These are phyloP conservation scores for Ypsolopha sequella DNA, from an alignment of 2,888 invertebrate genomes.

Conservation along the genomic window DNA sequence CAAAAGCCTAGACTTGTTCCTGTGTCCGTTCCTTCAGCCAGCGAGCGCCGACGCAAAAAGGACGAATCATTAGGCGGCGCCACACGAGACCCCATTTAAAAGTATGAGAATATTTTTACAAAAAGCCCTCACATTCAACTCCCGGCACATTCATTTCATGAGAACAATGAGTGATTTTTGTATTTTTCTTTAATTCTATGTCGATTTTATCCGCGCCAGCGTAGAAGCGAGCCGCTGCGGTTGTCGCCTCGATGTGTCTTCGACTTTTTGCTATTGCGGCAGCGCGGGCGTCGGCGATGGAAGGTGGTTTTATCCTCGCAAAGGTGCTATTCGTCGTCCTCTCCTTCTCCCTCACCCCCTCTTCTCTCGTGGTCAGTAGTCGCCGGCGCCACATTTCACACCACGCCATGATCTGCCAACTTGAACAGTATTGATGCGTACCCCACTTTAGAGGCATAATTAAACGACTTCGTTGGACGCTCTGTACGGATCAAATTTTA, in stretches of 20 bases:
- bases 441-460: not conserved
- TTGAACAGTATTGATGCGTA: not conserved
- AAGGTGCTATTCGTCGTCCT: conserved; percentile 30
- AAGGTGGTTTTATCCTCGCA: conserved; percentile 43
- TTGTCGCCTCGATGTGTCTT: conserved; percentile 64
- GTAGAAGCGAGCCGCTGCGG: conserved; percentile 55
- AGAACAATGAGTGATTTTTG: conserved; percentile 71
- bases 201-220: conserved; percentile 65
- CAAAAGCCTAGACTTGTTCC: conserved; percentile 53
- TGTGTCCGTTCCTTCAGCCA: conserved; percentile 30
- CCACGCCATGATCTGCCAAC: conserved; percentile 10
- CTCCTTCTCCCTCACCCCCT: conserved; percentile 14
- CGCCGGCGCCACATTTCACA: conserved; percentile 50
- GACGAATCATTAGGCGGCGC: conserved; percentile 69
- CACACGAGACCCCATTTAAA: conserved; percentile 70
- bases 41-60: conserved; percentile 60
- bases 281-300: conserved; percentile 55
- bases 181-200: conserved; percentile 70
- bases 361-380: conserved; percentile 8
- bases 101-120: conserved; percentile 71
- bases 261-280: conserved; percentile 57
- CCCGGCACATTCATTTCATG: conserved; percentile 70
- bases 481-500: not conserved
- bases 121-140: conserved; percentile 68
- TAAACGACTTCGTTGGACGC: not conserved